A percentile compares a stretch with the other conserved stretches of the same genome.
phyloP scores from a whole-genome alignment of 2,888 invertebrate species.

The Mesochorus sp. region DNA sequence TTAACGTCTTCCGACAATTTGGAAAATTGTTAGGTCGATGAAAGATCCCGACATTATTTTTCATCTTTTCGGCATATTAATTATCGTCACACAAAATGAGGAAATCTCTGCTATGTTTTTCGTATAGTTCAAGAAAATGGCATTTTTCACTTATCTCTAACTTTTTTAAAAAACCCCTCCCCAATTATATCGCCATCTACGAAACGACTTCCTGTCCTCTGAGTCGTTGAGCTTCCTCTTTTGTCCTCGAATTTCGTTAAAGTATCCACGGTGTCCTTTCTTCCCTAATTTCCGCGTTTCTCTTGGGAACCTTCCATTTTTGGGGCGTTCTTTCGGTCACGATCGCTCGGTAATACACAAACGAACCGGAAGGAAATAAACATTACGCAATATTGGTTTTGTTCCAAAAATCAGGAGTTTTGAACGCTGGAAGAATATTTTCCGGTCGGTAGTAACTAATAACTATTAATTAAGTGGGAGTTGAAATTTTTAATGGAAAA shows the following conservation, averaged over 20 bases:
- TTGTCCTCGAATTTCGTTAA: background rate
- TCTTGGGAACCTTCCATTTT: too few species aligned
- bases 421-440: too few species aligned
- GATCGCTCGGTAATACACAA: too few species aligned
- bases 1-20: constrained; percentile 2
- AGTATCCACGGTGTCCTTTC: too few species aligned
- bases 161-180: constrained; percentile 10
- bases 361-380: too few species aligned
- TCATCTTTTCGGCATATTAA: constrained; percentile 4
- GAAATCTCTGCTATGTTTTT: constrained; percentile 1
- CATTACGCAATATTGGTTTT: too few species aligned
- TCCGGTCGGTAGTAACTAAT: too few species aligned
- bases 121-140: background rate
- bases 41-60: constrained; percentile 9
- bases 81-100: background rate
- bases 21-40: constrained; percentile 10
- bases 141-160: constrained; percentile 16
- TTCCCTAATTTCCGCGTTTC: too few species aligned
- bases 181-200: constrained; percentile 53
- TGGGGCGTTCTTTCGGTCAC: too few species aligned
- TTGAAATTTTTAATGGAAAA: too few species aligned
- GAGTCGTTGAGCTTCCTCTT: constrained; percentile 4
- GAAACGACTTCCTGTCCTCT: constrained; percentile 53
- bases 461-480: too few species aligned
- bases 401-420: too few species aligned